phyloP scores from a whole-genome alignment of 2,888 invertebrate genomes.

The Pristionchus fissidentatus region DNA sequence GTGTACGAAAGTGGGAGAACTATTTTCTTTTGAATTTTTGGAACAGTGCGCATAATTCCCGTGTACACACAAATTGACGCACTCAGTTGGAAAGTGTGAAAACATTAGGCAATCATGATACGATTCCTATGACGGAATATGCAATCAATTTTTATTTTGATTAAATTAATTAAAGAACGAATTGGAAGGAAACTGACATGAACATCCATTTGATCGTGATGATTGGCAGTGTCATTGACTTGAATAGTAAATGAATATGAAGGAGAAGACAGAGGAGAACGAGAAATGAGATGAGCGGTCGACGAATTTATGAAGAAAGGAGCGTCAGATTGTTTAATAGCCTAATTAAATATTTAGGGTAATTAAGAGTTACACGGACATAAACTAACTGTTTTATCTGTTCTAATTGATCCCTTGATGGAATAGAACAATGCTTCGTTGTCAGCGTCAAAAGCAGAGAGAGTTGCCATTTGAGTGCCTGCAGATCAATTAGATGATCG shows the following conservation, averaged over 20 bases:
- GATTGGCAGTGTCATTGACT: conserved; percentile 19
- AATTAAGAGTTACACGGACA: not conserved
- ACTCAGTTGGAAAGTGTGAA: too few relatives aligned
- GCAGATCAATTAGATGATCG: too few relatives aligned
- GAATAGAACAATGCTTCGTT: not conserved
- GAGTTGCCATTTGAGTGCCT: conserved; percentile 11
- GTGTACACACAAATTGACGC: too few relatives aligned
- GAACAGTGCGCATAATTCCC: too few relatives aligned
- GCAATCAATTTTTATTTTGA: too few relatives aligned
- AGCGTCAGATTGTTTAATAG: not conserved
- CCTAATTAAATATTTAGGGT: not conserved
- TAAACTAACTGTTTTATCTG: not conserved
- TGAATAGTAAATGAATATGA: conserved; percentile 41
- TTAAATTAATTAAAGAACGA: too few relatives aligned
- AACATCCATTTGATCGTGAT: conserved; percentile 42
- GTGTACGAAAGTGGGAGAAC: not conserved
- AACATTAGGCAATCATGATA: too few relatives aligned
- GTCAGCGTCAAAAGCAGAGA: conserved; percentile 1
- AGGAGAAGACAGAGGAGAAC: not conserved
- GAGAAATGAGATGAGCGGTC: not conserved
- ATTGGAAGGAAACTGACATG: conserved; percentile 25
- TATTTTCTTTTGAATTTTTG: too few relatives aligned
- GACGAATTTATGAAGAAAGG: conserved; percentile 37
- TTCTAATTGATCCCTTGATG: conserved; percentile 39
- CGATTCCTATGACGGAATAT: too few relatives aligned